Conservation (phyloP, 2,888 invertebrate species). For the Mythimna impura region DNA sequence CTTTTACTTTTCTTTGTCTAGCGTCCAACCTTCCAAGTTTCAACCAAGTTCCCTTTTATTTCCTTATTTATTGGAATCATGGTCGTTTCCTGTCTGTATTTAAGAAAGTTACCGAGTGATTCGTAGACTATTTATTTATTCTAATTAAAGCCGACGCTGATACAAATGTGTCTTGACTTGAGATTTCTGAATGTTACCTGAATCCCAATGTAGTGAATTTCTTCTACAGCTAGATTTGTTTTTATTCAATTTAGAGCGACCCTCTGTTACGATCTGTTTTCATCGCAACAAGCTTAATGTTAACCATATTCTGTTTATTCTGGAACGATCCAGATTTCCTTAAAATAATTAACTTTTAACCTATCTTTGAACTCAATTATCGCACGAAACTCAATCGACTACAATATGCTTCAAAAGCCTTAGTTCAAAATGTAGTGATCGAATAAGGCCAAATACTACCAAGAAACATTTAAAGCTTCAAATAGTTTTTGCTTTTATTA, state of each 20-base stretch:
- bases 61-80: not conserved
- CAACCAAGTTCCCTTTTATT: slow-evolving; percentile 1
- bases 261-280: slow-evolving; percentile 20
- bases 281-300: slow-evolving; percentile 11
- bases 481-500: slow-evolving; percentile 10
- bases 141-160: not conserved
- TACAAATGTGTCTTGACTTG: not conserved
- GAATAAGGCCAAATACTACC: not conserved
- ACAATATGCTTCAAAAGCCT: not conserved
- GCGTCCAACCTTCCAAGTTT: not conserved
- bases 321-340: not conserved
- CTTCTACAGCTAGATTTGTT: slow-evolving; percentile 6
- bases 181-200: not conserved
- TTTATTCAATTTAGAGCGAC: slow-evolving; percentile 9
- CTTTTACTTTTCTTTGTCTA: slow-evolving; percentile 34
- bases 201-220: not conserved
- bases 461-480: not conserved
- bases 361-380: too few relatives aligned
- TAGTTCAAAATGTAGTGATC: not conserved
- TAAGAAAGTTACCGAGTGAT: not conserved
- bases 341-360: not conserved
- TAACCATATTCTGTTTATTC: slow-evolving; percentile 1
- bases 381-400: not conserved
- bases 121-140: not conserved
- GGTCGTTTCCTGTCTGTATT: not conserved